Conservation (phyloP, 2,888 invertebrate genomes). For the Ophonus ardosiacus region DNA sequence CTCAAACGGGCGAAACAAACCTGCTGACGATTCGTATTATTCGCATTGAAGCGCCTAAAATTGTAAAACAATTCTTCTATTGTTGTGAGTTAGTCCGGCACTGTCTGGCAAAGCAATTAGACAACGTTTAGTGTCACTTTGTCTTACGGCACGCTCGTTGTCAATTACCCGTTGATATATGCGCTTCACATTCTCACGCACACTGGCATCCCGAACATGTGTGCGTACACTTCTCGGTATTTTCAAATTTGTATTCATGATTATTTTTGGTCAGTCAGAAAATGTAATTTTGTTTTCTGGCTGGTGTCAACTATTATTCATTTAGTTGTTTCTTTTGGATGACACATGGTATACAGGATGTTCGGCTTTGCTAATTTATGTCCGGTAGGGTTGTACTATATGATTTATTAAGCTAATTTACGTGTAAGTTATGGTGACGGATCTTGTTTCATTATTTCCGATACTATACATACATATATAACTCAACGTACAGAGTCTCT, state of each 20-base stretch:
- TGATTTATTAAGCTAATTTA: slow-evolving; percentile 12
- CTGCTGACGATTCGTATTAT: no score
- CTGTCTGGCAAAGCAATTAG: slow-evolving; percentile 66
- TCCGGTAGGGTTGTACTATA: slow-evolving; percentile 13
- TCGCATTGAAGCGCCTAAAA: no score
- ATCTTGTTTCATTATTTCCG: background rate
- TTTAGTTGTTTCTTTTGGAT: slow-evolving; percentile 48
- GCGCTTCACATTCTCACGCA: slow-evolving; percentile 68
- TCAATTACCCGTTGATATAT: slow-evolving; percentile 77
- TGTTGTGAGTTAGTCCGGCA: slow-evolving; percentile 24
- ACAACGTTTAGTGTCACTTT: slow-evolving; percentile 77
- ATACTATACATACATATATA: background rate
- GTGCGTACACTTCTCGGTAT: slow-evolving; percentile 56
- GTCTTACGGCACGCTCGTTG: slow-evolving; percentile 74
- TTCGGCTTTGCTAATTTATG: slow-evolving; percentile 27
- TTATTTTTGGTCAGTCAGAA: slow-evolving; percentile 63
- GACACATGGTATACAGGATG: slow-evolving; percentile 26
- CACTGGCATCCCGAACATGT: slow-evolving; percentile 66
- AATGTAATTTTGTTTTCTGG: slow-evolving; percentile 59
- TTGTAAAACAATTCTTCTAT: background rate
- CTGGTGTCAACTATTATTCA: slow-evolving; percentile 58
- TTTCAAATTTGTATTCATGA: slow-evolving; percentile 63
- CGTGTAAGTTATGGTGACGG: background rate
- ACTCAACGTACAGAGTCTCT: background rate
- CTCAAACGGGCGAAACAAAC: no score